These are phyloP conservation scores for Neodontobutis hainanensis DNA, from an alignment of 2,113 vertebrate species.

Conservation along the genomic window DNA sequence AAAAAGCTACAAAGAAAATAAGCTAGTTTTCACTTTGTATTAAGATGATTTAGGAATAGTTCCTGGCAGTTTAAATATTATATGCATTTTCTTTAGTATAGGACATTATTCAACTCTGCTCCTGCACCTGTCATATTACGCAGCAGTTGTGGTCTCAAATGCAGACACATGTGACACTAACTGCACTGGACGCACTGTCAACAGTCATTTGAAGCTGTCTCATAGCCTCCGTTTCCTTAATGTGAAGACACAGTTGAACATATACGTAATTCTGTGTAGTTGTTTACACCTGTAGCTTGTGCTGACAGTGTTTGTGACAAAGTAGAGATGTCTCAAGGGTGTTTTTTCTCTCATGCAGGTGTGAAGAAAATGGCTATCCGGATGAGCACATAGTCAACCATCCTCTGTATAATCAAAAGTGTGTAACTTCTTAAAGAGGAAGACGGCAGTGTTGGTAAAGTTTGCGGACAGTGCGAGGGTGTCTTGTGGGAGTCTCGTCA, in stretches of 20 bases:
- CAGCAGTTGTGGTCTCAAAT: not conserved
- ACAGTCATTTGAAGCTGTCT: slow-evolving; percentile 11
- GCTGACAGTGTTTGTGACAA: not conserved
- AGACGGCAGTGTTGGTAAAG: not conserved
- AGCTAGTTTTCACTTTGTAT: not conserved
- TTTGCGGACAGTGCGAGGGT: not conserved
- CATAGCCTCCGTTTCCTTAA: not conserved
- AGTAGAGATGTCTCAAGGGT: slow-evolving; percentile 18
- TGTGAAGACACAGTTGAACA: not conserved
- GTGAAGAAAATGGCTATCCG: slow-evolving; percentile 42
- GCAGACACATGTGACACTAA: not conserved
- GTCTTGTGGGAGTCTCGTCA: slow-evolving; percentile 7
- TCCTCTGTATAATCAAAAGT: not conserved
- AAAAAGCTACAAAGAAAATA: slow-evolving; percentile 8
- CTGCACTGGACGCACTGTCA: not conserved
- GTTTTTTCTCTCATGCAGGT: slow-evolving; percentile 17
- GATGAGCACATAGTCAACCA: slow-evolving; percentile 3
- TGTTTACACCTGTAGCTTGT: slow-evolving; percentile 8
- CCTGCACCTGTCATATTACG: not conserved
- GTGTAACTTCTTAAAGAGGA: slow-evolving; percentile 19
- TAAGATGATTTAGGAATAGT: not conserved
- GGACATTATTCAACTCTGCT: not conserved
- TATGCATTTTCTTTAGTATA: too few species aligned
- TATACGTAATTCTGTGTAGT: not conserved
- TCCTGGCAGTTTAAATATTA: not conserved